These are phyloP conservation scores for Hoplodrina ambigua DNA, from an alignment of 2,888 invertebrate species.

Conservation along the genomic window DNA sequence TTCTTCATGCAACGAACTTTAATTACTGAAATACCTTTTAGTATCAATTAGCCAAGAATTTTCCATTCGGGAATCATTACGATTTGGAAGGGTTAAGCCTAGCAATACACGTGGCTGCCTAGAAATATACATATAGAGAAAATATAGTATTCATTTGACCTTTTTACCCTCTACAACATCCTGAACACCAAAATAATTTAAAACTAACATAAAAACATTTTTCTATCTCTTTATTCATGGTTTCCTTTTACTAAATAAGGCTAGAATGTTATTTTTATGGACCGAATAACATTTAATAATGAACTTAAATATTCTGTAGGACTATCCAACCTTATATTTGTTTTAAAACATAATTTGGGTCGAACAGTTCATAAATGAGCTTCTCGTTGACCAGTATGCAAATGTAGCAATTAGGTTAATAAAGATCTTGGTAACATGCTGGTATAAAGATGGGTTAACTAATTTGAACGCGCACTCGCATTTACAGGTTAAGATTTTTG, in stretches of 20 bases:
- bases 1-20: no score
- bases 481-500: conserved; percentile 67
- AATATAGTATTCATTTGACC: not conserved
- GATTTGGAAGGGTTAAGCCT: not conserved
- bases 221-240: conserved; percentile 2
- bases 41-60: no score
- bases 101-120: not conserved
- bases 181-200: conserved; percentile 8
- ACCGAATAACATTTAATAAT: conserved; percentile 39
- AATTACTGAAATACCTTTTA: no score
- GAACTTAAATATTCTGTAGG: conserved; percentile 36
- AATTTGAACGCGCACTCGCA: conserved; percentile 73
- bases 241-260: conserved; percentile 17
- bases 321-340: conserved; percentile 76
- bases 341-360: conserved; percentile 79
- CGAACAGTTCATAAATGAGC: conserved; percentile 80
- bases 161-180: not conserved
- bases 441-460: conserved; percentile 75
- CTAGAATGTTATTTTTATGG: conserved; percentile 48
- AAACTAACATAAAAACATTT: conserved; percentile 8
- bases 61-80: not conserved
- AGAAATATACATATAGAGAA: no score
- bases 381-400: conserved; percentile 80
- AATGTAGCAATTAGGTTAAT: conserved; percentile 85
- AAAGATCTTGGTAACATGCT: conserved; percentile 74